Evolutionary conservation across 1,140 invertebrate species (phyloP), one percentile per base, ranked within the genome.

Genomic region (Ceratina australensis): DNA sequence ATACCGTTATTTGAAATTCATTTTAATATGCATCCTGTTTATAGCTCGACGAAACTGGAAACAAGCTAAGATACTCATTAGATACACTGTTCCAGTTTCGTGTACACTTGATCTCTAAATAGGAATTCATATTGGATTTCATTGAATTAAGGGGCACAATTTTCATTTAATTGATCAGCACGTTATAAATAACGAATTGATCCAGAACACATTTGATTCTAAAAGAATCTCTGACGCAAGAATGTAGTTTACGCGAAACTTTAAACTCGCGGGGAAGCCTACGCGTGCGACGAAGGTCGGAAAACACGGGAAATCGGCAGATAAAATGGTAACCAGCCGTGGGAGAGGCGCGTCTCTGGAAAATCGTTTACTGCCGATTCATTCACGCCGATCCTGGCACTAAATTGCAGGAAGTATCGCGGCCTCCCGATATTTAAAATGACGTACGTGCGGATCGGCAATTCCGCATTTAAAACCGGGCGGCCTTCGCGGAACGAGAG

Each of bases 381-480:
- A 22, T 22, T 28, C 42, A 18, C 22, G 24, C 16, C 56, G 59
- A 26, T n/a, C n/a, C 47, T 61, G 22, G 10, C 26, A n/a, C 52
- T 63, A 71, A 66, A 66, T 67, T 71, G 4, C 66, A 79, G 81
- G 77, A 83, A 80, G 67, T 84, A 59, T 56, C 61, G 22, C 54
- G 61, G 72, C 20, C 50, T 68, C 15, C 15, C 16, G 18, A 24
- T 78, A 78, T 68, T 81, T 74, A 64, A 72, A 77, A 78, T 83
- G 56, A 80, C 50, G 69, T 49, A 56, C 72, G 49, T 42, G 73
- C 63, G 75, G 59, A 81, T 79, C 64, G 56, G 42, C 33, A 56
- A 61, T 86, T 87, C 79, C 72, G 78, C 73, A 83, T 81, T 80
- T 78, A 81, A 86, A 85, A 85, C 86, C 57, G 64, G 83, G 18